These are phyloP conservation scores for Festucalex cinctus DNA, from an alignment of 2,113 vertebrate species.

Conservation along the genomic window DNA sequence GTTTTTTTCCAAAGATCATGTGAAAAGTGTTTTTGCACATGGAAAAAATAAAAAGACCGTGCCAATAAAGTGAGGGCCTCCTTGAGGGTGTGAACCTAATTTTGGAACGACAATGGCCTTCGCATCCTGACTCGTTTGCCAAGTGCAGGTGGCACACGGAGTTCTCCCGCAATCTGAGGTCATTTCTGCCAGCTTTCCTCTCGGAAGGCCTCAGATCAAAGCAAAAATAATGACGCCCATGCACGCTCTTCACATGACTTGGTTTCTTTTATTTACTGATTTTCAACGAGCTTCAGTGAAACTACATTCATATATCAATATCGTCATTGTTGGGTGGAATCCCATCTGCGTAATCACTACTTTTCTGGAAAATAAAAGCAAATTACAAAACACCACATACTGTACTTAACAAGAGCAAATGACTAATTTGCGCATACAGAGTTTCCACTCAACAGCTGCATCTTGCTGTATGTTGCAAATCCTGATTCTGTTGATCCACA, in stretches of 20 bases:
- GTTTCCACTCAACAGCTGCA: too few species aligned
- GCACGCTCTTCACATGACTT: not conserved
- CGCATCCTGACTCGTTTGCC: constrained; percentile 41
- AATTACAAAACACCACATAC: too few species aligned
- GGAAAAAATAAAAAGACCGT: not conserved
- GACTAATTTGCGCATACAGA: too few species aligned
- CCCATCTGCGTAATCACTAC: too few species aligned
- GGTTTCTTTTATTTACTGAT: not conserved
- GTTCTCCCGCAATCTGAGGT: constrained; percentile 18
- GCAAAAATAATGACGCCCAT: not conserved
- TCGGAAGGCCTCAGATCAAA: not conserved
- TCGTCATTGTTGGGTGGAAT: too few species aligned
- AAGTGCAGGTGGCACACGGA: constrained; percentile 44
- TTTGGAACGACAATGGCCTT: constrained; percentile 51
- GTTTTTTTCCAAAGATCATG: not conserved
- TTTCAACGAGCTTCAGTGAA: not conserved
- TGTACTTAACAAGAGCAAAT: too few species aligned
- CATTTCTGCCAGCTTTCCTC: constrained; percentile 19
- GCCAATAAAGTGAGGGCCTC: constrained; percentile 1
- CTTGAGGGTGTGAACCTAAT: constrained; percentile 23
- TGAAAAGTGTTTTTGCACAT: not conserved
- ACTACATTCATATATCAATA: not conserved
- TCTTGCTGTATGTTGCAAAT: not conserved
- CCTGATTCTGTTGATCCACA: not conserved
- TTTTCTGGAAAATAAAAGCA: too few species aligned